A percentile compares a stretch with the other conserved stretches of the same genome.
phyloP scores from a whole-genome alignment of 2,888 invertebrate genomes.

The Callyntrura guangdongensis region DNA sequence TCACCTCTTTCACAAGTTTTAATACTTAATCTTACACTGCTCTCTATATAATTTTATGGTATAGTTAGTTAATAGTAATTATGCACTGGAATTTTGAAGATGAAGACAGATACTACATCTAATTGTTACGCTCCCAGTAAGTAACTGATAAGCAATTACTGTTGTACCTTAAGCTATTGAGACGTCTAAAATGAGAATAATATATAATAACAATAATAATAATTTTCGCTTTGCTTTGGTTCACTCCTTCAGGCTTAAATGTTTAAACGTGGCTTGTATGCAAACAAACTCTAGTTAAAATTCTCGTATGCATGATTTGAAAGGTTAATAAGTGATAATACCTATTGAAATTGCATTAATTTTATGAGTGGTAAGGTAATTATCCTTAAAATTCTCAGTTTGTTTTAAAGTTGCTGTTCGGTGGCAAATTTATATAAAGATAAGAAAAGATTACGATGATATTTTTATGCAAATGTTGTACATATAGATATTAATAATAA shows the following conservation, averaged over 20 bases:
- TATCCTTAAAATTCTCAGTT: neutral
- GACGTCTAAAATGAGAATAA: neutral
- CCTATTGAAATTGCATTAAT: neutral
- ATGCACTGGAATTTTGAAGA: neutral
- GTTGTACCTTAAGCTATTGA: neutral
- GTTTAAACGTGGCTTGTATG: neutral
- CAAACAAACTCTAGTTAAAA: neutral
- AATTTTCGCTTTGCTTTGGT: slow-evolving; percentile 23
- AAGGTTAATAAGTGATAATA: neutral
- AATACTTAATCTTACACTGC: neutral
- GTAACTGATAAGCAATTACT: neutral
- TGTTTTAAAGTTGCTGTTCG: neutral
- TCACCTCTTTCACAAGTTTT: slow-evolving; percentile 11
- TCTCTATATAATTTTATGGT: neutral
- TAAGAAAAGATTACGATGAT: slow-evolving; percentile 29
- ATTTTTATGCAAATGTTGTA: neutral
- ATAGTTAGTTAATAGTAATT: neutral
- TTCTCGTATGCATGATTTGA: neutral
- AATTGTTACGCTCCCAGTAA: neutral
- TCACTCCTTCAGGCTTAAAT: slow-evolving; percentile 5
- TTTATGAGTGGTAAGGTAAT: neutral
- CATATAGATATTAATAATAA: neutral
- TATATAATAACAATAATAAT: slow-evolving; percentile 7
- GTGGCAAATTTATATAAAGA: slow-evolving; percentile 33
- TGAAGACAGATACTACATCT: neutral